Conservation (phyloP, 2,888 invertebrate genomes). For the Eueremaeus valkanovi region DNA sequence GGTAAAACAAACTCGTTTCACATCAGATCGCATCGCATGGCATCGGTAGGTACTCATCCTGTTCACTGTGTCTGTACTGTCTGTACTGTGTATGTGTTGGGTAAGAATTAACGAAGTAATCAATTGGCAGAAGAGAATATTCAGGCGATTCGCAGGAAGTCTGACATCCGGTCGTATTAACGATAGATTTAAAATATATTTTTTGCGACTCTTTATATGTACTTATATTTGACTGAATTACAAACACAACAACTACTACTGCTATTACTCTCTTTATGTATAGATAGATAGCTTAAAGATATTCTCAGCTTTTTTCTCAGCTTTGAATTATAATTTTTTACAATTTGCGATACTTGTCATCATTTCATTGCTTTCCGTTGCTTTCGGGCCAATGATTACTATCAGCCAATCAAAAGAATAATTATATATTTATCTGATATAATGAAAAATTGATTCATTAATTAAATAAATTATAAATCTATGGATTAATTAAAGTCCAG, state of each 20-base stretch:
- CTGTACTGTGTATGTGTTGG: background rate
- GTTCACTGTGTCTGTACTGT: background rate
- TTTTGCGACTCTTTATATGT: background rate
- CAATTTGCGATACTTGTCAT: background rate
- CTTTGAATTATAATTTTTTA: background rate
- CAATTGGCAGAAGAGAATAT: background rate
- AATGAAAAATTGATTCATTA: too few relatives aligned
- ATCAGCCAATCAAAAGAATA: too few relatives aligned
- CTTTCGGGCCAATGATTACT: background rate
- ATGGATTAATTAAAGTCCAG: too few relatives aligned
- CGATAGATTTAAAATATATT: conserved; percentile 13
- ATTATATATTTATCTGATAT: too few relatives aligned
- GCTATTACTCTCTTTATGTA: background rate
- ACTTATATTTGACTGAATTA: background rate
- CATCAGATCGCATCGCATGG: background rate
- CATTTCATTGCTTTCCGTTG: background rate
- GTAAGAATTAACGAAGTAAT: conserved; percentile 8
- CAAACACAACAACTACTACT: background rate
- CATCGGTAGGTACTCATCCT: conserved; percentile 9
- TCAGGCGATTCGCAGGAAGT: conserved; percentile 13
- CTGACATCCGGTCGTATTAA: conserved; percentile 20
- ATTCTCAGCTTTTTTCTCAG: background rate
- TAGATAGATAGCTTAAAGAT: background rate
- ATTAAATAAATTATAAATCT: too few relatives aligned
- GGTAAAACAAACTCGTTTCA: background rate